These are phyloP conservation scores for Ceryle rudis DNA, from an alignment of 2,797 vertebrate genomes.

Conservation along the genomic window DNA sequence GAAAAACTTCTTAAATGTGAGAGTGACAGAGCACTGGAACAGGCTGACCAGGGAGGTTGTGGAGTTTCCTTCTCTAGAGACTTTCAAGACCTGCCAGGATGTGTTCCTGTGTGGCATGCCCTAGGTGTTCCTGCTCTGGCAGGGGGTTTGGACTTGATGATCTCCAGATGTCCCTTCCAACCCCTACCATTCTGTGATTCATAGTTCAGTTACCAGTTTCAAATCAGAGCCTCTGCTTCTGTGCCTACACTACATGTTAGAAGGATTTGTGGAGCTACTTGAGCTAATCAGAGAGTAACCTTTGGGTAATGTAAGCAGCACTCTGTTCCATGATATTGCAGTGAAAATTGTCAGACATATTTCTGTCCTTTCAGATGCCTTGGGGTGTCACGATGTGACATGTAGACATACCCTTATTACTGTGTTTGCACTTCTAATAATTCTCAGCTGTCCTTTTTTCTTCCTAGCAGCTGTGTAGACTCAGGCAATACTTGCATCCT, in stretches of 20 bases:
- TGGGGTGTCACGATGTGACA: neutral
- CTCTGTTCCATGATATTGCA: neutral
- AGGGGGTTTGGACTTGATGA: no score
- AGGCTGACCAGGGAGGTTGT: no score
- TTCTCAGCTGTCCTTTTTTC: neutral
- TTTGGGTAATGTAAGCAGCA: neutral
- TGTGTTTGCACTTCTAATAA: neutral
- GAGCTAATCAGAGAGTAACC: neutral
- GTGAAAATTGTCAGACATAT: neutral
- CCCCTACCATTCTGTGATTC: no score
- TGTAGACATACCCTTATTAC: neutral
- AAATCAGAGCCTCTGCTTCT: neutral
- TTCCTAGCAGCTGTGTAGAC: slow-evolving; percentile 2
- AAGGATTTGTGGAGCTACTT: neutral
- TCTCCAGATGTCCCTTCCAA: no score
- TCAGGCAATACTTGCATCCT: neutral
- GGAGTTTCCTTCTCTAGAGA: no score
- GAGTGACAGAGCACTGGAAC: no score
- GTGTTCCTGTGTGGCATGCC: no score
- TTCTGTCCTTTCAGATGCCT: neutral
- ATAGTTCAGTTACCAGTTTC: neutral
- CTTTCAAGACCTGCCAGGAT: no score
- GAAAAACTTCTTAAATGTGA: no score
- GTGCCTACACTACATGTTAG: neutral
- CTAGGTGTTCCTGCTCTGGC: no score